Evolutionary conservation across 2,113 vertebrate genomes (phyloP), one percentile per base, ranked within the genome.

Genomic region (Elanoides forficatus): DNA sequence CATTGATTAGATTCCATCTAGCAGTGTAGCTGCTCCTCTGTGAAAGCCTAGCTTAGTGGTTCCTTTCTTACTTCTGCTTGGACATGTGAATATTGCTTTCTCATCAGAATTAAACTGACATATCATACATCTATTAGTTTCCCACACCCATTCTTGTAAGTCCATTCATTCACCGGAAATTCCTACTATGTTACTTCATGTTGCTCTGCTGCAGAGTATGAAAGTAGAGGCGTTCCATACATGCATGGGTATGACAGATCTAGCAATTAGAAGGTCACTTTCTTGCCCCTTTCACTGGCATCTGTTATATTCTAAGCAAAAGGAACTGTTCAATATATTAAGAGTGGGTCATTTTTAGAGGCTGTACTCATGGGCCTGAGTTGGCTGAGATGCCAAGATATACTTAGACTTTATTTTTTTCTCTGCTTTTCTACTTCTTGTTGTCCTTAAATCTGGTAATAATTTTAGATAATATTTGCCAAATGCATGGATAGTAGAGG

Each of bases 1-100:
- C 96, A 92, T 94, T 97, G 95, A 86, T 96, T 65, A 85, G 86
- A 95, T 97, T 96, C 96, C 95, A 95, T 85, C 78, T 84, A 93
- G 81, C 56, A 91, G 80, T 48, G 40, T 86, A 91, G 94, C 45
- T 91, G 86, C 75, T 88, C 87, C 92, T 88, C 92, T 45, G 34
- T 90, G 93, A 96, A 95, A 96, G 90, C 55, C 56, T 59, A 70
- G 59, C 63, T 81, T 34, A 66, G 65, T 14, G 60, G 52, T 75
- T 78, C 50, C 71, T 92, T 50, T 66, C 76, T 70, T 82, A 63
- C 38, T 91, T 89, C 87, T 80, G 27, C 86, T 78, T 67, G 62
- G 72, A 88, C 85, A 63, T 66, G 66, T 34, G 53, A 92, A 81
- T 86, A 82, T 74, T 87, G 85, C 86, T 81, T 94, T 88, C 75